These are phyloP conservation scores for Amphiprion clarkii DNA, from an alignment of 2,797 vertebrate genomes.

Conservation along the genomic window DNA sequence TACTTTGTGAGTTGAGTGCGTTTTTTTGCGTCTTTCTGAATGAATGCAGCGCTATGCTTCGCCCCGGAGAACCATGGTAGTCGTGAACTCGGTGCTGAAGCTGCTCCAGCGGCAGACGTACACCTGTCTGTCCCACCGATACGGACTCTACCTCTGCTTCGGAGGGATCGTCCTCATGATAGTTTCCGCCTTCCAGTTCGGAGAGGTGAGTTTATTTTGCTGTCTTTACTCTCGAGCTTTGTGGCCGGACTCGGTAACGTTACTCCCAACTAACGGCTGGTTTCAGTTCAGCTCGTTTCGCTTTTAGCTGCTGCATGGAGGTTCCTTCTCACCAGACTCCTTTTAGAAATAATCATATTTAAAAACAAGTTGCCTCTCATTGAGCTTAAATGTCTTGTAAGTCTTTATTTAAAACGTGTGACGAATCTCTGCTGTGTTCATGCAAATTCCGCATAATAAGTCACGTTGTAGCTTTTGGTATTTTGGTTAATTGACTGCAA, in stretches of 20 bases:
- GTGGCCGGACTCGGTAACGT: too few relatives aligned
- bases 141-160: constrained; percentile 97
- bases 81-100: constrained; percentile 90
- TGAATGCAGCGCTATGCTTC: constrained; percentile 80
- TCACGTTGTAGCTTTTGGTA: not conserved
- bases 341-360: not conserved
- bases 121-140: constrained; percentile 97
- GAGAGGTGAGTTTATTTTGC: constrained; percentile 88
- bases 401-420: fast-evolving
- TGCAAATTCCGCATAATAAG: constrained; percentile 13
- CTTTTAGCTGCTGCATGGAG: not conserved
- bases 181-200: constrained; percentile 97
- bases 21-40: constrained; percentile 38
- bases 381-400: fast-evolving
- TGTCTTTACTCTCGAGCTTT: not conserved
- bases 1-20: constrained; percentile 25
- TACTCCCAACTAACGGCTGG: not conserved
- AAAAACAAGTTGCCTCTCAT: not conserved
- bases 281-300: not conserved
- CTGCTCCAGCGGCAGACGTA: constrained; percentile 97
- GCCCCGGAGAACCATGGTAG: constrained; percentile 88
- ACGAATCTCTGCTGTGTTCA: fast-evolving
- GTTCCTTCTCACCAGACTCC: constrained; percentile 4
- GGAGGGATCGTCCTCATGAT: constrained; percentile 96
- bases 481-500: too few relatives aligned